A percentile compares a stretch with the other conserved stretches of the same genome.
phyloP scores from a whole-genome alignment of 2,113 vertebrate genomes.

The Sinocyclocheilus grahami region DNA sequence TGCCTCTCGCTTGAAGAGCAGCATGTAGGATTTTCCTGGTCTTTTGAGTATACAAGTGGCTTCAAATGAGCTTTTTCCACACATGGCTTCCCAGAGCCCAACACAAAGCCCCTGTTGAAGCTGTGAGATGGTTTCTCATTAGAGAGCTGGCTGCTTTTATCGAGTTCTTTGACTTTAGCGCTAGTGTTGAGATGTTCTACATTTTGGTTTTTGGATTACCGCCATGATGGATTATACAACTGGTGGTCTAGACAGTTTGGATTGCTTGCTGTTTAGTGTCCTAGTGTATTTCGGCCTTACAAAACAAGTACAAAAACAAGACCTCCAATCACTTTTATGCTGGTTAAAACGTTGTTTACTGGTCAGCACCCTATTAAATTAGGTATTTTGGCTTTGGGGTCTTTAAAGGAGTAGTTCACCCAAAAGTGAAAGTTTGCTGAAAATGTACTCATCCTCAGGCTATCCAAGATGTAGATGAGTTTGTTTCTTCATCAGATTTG shows the following conservation, averaged over 20 bases:
- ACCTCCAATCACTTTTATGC: too few species aligned
- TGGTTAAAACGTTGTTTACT: too few species aligned
- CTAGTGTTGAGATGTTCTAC: background rate
- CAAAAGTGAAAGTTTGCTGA: too few species aligned
- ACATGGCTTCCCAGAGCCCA: conserved; percentile 7
- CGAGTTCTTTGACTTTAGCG: background rate
- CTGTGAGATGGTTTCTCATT: conserved; percentile 31
- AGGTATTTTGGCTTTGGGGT: too few species aligned
- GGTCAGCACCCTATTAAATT: too few species aligned
- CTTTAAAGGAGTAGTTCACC: too few species aligned
- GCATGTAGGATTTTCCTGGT: conserved; percentile 3
- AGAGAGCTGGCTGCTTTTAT: conserved; percentile 18
- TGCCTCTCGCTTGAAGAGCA: background rate
- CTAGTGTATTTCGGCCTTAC: conserved; percentile 6
- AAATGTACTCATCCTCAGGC: too few species aligned
- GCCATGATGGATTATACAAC: conserved; percentile 43
- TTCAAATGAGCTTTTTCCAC: conserved; percentile 8
- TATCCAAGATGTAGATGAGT: too few species aligned
- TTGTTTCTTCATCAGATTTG: too few species aligned
- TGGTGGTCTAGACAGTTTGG: conserved; percentile 41
- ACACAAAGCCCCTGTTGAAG: background rate
- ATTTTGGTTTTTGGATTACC: conserved; percentile 27
- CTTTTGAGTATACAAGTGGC: conserved; percentile 21
- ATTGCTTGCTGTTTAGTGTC: conserved; percentile 35
- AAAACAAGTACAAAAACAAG: too few species aligned